Evolutionary conservation across 1,140 invertebrate genomes (phyloP).

Genomic region (Latrodectus geometricus): DNA sequence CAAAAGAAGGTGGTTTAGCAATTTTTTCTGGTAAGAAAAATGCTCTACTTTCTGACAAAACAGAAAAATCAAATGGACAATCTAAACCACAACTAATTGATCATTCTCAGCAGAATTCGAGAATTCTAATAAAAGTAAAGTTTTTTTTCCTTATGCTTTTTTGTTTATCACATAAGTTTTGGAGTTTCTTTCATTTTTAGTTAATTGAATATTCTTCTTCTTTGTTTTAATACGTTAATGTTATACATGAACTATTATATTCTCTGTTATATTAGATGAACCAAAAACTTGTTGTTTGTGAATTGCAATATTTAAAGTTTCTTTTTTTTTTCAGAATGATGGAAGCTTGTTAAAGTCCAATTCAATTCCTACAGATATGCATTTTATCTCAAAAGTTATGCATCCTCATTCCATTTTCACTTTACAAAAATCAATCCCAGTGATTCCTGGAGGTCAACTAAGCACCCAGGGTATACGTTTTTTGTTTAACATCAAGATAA

Average conservation of each 20-base stretch:
- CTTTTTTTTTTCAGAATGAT: background rate
- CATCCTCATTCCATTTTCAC: constrained; percentile 6
- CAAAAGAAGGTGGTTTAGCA: constrained; percentile 8
- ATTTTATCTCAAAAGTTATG: background rate
- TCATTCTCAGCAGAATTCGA: background rate
- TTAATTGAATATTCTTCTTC: background rate
- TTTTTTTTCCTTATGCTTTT: background rate
- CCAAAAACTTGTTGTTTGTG: no score
- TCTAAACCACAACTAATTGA: background rate
- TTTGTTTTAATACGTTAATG: background rate
- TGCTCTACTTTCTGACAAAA: background rate
- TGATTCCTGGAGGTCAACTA: background rate
- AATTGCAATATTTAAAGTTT: background rate
- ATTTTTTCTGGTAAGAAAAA: background rate
- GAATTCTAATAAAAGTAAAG: background rate
- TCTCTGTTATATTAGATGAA: background rate
- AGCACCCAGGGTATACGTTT: no score
- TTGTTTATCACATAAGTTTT: background rate
- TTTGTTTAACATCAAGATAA: background rate
- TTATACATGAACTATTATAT: background rate
- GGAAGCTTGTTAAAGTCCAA: background rate
- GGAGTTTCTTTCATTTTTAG: background rate
- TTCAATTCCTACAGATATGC: background rate
- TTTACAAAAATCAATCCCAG: constrained; percentile 23
- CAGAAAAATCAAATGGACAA: background rate